Conservation (phyloP, 2,113 vertebrate genomes). For the Muntiacus reevesi region DNA sequence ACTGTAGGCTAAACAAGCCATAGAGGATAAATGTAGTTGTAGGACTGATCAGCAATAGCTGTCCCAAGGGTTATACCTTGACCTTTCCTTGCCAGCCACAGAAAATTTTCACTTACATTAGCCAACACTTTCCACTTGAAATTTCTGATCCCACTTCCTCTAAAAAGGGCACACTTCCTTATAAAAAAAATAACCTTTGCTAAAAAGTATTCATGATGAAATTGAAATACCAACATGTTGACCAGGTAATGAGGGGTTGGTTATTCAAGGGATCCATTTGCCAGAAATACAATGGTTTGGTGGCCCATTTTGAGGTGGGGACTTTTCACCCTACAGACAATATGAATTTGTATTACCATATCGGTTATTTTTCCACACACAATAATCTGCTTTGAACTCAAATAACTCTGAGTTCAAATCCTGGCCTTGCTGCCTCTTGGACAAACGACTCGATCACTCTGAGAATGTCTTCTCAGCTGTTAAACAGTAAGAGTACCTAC, state of each 20-base stretch:
- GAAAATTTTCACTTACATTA: background rate
- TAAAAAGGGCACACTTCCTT: background rate
- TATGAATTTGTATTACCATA: background rate
- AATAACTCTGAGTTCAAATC: constrained; percentile 22
- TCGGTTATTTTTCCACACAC: background rate
- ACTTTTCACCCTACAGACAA: background rate
- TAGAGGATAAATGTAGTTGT: background rate
- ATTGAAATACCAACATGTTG: constrained; percentile 18
- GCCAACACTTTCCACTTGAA: constrained; percentile 28
- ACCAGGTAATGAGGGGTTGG: background rate
- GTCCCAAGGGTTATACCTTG: background rate
- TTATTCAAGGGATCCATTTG: background rate
- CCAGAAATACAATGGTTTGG: background rate
- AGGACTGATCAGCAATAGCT: background rate
- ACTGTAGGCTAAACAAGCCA: background rate
- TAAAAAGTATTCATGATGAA: constrained; percentile 21
- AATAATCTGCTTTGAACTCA: background rate
- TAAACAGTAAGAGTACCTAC: background rate
- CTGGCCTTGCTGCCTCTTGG: background rate
- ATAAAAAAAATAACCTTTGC: constrained; percentile 46
- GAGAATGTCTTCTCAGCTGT: background rate
- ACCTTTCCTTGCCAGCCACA: constrained; percentile 38
- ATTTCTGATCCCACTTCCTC: constrained; percentile 50
- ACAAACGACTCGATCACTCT: background rate
- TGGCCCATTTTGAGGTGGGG: background rate